Conservation (phyloP, 2,888 invertebrate genomes). For the Spicauda simplicius region DNA sequence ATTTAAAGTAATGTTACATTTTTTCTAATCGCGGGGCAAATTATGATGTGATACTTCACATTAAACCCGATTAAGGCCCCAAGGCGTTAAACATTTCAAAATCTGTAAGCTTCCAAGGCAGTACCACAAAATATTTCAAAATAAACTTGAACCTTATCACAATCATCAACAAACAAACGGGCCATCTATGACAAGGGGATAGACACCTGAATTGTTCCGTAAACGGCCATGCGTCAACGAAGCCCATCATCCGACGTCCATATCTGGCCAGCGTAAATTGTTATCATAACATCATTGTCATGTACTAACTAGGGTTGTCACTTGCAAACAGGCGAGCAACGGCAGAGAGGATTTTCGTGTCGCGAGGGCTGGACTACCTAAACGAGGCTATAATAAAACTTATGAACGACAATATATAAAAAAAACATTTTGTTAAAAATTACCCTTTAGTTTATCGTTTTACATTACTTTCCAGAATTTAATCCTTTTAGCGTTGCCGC, state of each 20-base stretch:
- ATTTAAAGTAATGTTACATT: too few relatives aligned
- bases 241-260: slow-evolving; percentile 48
- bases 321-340: background rate
- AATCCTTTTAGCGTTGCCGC: too few relatives aligned
- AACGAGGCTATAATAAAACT: too few relatives aligned
- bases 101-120: background rate
- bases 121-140: slow-evolving; percentile 19
- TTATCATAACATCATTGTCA: slow-evolving; percentile 57
- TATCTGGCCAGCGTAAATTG: slow-evolving; percentile 61
- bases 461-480: too few relatives aligned
- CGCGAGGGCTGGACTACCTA: too few relatives aligned
- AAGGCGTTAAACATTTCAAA: background rate
- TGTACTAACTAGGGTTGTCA: slow-evolving; percentile 24
- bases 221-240: slow-evolving; percentile 50
- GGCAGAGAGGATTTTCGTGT: too few relatives aligned
- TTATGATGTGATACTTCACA: background rate
- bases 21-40: too few relatives aligned
- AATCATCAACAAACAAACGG: slow-evolving; percentile 53
- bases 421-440: too few relatives aligned
- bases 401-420: too few relatives aligned
- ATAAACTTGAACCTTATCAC: slow-evolving; percentile 42
- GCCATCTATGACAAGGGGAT: slow-evolving; percentile 57
- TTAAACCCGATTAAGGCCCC: background rate
- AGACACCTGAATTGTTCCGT: slow-evolving; percentile 54
- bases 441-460: too few relatives aligned